Percentiles rank a stretch among this genome's conserved stretches.
Evolutionary conservation across 2,113 vertebrate genomes (phyloP).

Genomic region (Irena cyanogastra): DNA sequence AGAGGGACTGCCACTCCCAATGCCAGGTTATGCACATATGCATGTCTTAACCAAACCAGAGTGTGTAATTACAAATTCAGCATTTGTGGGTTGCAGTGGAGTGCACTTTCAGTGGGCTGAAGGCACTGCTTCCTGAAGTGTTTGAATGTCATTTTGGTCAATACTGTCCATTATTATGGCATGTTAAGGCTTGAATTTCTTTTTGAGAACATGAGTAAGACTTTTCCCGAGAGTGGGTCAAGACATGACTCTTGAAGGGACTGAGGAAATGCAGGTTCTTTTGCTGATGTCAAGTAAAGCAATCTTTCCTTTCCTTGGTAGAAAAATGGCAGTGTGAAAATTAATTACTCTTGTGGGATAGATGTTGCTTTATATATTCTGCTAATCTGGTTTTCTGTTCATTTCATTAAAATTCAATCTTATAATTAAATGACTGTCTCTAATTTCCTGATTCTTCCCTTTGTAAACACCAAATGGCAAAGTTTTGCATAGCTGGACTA

Average conservation of each 20-base stretch:
- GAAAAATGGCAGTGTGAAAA: neutral
- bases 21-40: neutral
- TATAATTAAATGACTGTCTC: neutral
- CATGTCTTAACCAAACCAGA: neutral
- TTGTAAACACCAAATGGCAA: neutral
- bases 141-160: neutral
- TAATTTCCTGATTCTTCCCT: constrained; percentile 16
- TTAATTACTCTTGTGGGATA: neutral
- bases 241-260: neutral
- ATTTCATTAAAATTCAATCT: neutral
- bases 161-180: neutral
- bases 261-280: neutral
- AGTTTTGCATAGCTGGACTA: neutral
- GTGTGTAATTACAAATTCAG: neutral
- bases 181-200: neutral
- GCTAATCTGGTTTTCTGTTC: neutral
- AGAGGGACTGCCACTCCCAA: neutral
- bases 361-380: neutral
- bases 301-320: neutral
- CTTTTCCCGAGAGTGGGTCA: neutral
- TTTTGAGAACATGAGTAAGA: neutral
- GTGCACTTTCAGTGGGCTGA: neutral
- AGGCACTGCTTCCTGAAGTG: neutral
- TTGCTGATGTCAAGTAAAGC: neutral
- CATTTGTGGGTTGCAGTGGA: neutral